Evolutionary conservation across 2,797 vertebrate genomes (phyloP), one percentile per base, ranked within the genome.

Genomic region (Sciurus vulgaris): DNA sequence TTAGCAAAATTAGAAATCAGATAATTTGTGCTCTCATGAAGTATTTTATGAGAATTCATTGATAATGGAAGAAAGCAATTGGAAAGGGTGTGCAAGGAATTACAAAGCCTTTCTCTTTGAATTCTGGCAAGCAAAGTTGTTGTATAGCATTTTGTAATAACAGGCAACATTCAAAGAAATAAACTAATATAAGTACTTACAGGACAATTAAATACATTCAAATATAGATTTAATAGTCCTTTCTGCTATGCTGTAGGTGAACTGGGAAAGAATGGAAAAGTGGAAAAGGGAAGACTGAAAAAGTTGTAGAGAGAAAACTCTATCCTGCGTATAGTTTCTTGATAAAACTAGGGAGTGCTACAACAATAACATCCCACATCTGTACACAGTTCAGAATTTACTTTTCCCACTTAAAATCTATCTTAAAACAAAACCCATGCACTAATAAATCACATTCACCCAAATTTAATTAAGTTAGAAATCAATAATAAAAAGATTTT

Each of bases 401-500:
- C 26, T 88, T 78, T 51, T 70, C 63, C 77, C 35, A 47, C 14
- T 54, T 63, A 77, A 90, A 74, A 33, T 38, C 69, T 13, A 7
- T 49, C 22, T 35, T 35, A 78, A 22, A 70, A 83, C 56, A 85
- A 70, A 72, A 30, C 63, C 63, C 63, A 54, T 70, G 28, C 47
- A 28, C 59, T 73, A 70, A 70, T 11, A 78, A 13, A 51, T 10
- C 69, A 82, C 18, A 33, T 54, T 95, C 51, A 92, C 38, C 33
- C 51, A 65, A 79, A 88, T 44, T 77, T 9, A 76, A 24, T 78
- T 76, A 88, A 82, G 67, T 86, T 41, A 91, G 49, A 91, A 93
- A 93, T 72, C 33, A 41, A 30, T 59, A 69, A 56, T 74, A 73
- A 91, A 74, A 47, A 61, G 5, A 47, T 26, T 63, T 59, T 56